Evolutionary conservation across 30 jellyfish, hydroid and myxozoan species (phyloP).

Genomic region (Chrysaora quinquecirrha): DNA sequence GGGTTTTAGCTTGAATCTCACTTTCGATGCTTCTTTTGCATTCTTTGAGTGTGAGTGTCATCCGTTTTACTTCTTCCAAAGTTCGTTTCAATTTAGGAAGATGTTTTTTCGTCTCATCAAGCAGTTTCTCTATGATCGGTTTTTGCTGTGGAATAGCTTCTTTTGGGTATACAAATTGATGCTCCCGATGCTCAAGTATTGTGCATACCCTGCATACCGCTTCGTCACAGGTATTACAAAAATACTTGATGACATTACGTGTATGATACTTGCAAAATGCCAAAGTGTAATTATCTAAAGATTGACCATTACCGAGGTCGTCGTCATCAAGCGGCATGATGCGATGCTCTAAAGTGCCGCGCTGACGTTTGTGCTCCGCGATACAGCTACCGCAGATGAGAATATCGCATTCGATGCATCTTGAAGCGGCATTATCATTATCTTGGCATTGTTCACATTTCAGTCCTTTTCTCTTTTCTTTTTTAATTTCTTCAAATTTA

Average conservation of each 20-base stretch:
- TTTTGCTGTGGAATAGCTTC: slow-evolving; percentile 95
- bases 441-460: slow-evolving; percentile 96
- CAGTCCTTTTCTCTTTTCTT: slow-evolving; percentile 83
- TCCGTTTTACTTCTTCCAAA: slow-evolving; percentile 66
- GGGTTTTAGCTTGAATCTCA: slow-evolving; percentile 90
- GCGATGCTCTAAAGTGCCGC: slow-evolving; percentile 91
- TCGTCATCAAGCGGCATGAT: slow-evolving; percentile 77
- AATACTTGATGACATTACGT: slow-evolving; percentile 91
- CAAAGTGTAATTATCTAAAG: slow-evolving; percentile 86
- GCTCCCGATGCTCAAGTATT: slow-evolving; percentile 96
- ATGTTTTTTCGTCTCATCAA: slow-evolving; percentile 77
- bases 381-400: slow-evolving; percentile 87
- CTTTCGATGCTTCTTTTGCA: slow-evolving; percentile 75
- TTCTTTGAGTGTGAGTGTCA: slow-evolving; percentile 79
- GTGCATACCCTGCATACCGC: slow-evolving; percentile 99
- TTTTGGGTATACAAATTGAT: slow-evolving; percentile 95
- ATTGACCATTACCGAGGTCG: slow-evolving; percentile 72
- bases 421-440: slow-evolving; percentile 80
- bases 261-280: slow-evolving; percentile 96
- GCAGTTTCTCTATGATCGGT: slow-evolving; percentile 83
- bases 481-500: slow-evolving; percentile 84
- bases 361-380: slow-evolving; percentile 92
- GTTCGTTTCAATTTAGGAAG: slow-evolving; percentile 77
- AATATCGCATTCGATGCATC: slow-evolving; percentile 93
- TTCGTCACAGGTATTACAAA: slow-evolving; percentile 96